Evolutionary conservation across 2,888 invertebrate species (phyloP), one percentile per base, ranked within the genome.

Genomic region (Loripinus fragilis): DNA sequence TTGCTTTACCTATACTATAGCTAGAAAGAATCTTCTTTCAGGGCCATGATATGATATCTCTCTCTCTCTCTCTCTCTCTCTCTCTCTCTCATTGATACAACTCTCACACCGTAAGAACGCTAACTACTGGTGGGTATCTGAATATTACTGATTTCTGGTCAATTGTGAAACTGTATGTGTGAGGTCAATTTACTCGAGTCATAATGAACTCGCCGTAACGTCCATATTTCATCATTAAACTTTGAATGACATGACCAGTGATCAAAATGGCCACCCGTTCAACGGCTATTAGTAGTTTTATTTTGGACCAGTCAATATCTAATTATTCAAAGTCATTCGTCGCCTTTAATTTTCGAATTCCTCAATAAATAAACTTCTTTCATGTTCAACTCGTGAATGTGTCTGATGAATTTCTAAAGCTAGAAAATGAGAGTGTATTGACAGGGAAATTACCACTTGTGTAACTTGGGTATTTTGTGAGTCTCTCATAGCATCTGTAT

Each of bases 151-250:
- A n/a, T n/a, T n/a, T n/a, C n/a, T n/a, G n/a, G n/a, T n/a, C n/a
- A n/a, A n/a, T n/a, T n/a, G n/a, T n/a, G n/a, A 20, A 8, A 45
- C 10, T 45, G 8, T 20, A 20, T 20, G 45, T 52, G 52, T 52
- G 52, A 25, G 52, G 52, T 52, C 52, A 52, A 12, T 52, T 33
- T 23, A 7, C 17, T 12, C 33, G 15, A 33, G 33, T 33, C 60
- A 60, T 60, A 33, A 60, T 33, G 60, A 23, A 60, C 60, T 60
- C 60, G n/a, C 60, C 60, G 30, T 30, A 33, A 60, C 30, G 33
- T 60, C 60, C 30, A 60, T 60, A 60, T 60, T 60, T 60, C 60
- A 60, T 60, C 60, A 60, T 60, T 60, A 60, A 60, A 60, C 60
- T 33, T 60, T 60, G 60, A 33, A 5, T 60, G 60, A 60, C 60